A percentile compares a stretch with the other conserved stretches of the same genome.
phyloP scores from a whole-genome alignment of 2,797 vertebrate species.

The Onychomys leucogaster region DNA sequence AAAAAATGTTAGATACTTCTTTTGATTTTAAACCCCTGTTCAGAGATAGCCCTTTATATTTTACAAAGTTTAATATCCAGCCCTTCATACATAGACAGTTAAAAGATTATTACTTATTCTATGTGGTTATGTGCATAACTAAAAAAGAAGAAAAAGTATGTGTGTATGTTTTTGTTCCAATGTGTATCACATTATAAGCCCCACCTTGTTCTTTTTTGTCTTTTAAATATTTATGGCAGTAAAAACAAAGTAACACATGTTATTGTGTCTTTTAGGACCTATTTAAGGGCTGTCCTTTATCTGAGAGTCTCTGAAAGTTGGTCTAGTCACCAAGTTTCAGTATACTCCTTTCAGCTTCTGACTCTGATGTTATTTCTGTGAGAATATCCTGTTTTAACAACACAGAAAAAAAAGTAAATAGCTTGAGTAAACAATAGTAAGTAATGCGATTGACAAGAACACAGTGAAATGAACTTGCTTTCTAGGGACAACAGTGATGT shows the following conservation, averaged over 20 bases:
- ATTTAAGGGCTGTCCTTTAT: constrained; percentile 29
- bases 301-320: constrained; percentile 37
- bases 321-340: not conserved
- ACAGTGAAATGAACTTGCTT: not conserved
- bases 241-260: not conserved
- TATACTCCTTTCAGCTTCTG: not conserved
- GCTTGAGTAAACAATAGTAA: not conserved
- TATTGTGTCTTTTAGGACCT: constrained; percentile 1
- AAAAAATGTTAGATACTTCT: not conserved
- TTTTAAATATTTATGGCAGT: not conserved
- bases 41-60: not conserved
- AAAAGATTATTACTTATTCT: constrained; percentile 1
- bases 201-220: not conserved
- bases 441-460: not conserved
- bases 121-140: not conserved
- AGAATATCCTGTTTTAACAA: constrained; percentile 9
- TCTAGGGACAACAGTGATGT: not conserved
- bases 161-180: not conserved
- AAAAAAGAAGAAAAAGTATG: not conserved
- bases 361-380: not conserved
- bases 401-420: not conserved
- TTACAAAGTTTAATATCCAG: not conserved
- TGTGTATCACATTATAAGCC: not conserved
- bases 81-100: not conserved
- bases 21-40: not conserved